A percentile compares a stretch with the other conserved stretches of the same genome.
Evolutionary conservation across 1,140 invertebrate genomes (phyloP).

Genomic region (Acyrthosiphon pisum): DNA sequence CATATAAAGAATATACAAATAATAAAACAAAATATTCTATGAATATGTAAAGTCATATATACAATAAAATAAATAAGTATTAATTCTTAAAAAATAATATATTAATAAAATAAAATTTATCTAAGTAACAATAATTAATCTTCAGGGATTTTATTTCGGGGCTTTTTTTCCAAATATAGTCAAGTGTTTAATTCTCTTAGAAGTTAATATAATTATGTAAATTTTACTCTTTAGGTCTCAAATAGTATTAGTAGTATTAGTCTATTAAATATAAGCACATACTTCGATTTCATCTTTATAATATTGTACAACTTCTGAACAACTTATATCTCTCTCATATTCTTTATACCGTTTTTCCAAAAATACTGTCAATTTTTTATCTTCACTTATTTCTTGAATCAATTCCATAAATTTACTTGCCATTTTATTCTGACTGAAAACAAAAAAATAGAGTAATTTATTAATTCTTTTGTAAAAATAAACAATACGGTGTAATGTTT

Average conservation of each 20-base stretch:
- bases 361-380: conserved; percentile 48
- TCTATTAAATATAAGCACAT: background rate
- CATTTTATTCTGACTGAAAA: conserved; percentile 15
- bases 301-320: conserved; percentile 2
- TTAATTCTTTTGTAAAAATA: background rate
- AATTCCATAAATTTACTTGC: conserved; percentile 42
- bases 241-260: background rate
- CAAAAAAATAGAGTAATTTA: background rate
- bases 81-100: no score
- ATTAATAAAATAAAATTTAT: no score
- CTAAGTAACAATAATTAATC: no score
- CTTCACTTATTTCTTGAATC: conserved; percentile 51
- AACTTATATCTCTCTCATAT: conserved; percentile 33
- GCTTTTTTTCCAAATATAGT: no score
- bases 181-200: no score
- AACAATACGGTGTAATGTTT: background rate
- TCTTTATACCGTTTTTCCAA: conserved; percentile 43
- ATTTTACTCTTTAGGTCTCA: background rate
- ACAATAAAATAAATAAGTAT: no score
- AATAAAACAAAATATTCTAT: no score
- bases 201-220: no score
- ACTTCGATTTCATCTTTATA: conserved; percentile 42
- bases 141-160: no score
- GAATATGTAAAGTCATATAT: no score
- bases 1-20: no score